Base-by-base conservation (phyloP, 2,113 vertebrate species). In the Cephalopholis sonnerati region DNA sequence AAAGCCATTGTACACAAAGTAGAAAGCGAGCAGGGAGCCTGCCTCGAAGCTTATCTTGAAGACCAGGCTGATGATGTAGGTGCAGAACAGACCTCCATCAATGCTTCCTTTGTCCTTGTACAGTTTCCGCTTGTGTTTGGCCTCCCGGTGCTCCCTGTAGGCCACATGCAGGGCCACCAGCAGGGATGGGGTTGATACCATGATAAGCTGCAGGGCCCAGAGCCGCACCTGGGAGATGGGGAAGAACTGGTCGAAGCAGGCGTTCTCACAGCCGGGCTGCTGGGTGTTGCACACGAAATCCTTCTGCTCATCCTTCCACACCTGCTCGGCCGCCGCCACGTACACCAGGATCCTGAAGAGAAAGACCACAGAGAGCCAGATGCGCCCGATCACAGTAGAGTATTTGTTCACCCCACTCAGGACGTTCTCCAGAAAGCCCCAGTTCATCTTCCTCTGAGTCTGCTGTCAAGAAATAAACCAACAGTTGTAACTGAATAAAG, bases 221-320 rank as follows among this genome's bases (percentile, higher is more conserved):
- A 99, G 95, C 6, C 97, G 96, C 36, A 93, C 89, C 73, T 98
- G 97, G 5, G 97, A 98, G 46, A 98, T 86, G 10, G 97, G 97
- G 87, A 97, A 98, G 90, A 97, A 97, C 79, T 94, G 89, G 91
- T 98, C 97, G 89, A 96, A 98, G 90, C 97, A 99, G 36, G 95
- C 94, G 48, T 97, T 98, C 92, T 96, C 95, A 68, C 97, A 99
- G 22, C 97, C 97, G 0, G 97, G 96, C 91, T 98, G 97, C 81
- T 86, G 85, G 27, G 93, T 95, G 87, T 96, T 98, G 82, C 97
- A 99, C 41, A 95, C 89, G 66, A 98, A 99, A 44, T 97, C 97
- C 59, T 95, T 96, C 46, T 94, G 92, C 82, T 98, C 97, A 0
- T 96, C 91, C 78, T 97, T 97, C 97, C 97, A 98, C 83, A 97